These are phyloP conservation scores for Myodes glareolus DNA, from an alignment of 2,113 vertebrate genomes.

Conservation along the genomic window DNA sequence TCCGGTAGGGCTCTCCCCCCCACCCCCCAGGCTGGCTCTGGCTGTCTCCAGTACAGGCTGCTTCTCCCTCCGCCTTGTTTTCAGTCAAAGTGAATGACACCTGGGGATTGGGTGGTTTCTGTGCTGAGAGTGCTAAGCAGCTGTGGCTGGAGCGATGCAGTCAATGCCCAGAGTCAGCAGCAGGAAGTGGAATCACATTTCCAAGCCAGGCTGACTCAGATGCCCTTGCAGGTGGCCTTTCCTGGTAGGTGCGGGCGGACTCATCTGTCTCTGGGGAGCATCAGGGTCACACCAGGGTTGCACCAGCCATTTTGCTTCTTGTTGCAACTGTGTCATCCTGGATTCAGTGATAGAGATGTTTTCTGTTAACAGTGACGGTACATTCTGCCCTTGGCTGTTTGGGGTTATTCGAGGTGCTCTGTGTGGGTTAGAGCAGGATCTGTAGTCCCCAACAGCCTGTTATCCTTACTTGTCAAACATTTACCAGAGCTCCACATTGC, in stretches of 20 bases:
- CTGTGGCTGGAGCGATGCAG: background rate
- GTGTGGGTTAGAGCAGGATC: background rate
- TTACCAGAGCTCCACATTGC: background rate
- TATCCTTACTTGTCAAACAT: background rate
- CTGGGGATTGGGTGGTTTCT: constrained; percentile 7
- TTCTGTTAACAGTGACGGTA: background rate
- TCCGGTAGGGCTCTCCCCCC: too few species aligned
- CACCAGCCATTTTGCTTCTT: background rate
- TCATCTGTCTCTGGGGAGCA: background rate
- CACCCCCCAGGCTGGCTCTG: too few species aligned
- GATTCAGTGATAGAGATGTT: background rate
- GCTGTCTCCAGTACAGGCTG: background rate
- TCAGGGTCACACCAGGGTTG: background rate
- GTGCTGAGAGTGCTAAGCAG: background rate
- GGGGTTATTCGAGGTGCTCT: background rate
- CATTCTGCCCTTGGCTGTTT: background rate
- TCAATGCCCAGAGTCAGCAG: background rate
- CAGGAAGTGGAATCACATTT: constrained; percentile 30
- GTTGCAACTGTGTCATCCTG: background rate
- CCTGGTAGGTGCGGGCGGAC: background rate
- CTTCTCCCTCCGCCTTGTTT: background rate
- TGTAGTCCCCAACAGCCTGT: background rate
- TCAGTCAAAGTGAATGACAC: background rate
- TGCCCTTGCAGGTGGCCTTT: background rate
- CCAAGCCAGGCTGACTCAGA: background rate